These are phyloP conservation scores for Pionites leucogaster DNA, from an alignment of 2,113 vertebrate genomes.

Conservation along the genomic window DNA sequence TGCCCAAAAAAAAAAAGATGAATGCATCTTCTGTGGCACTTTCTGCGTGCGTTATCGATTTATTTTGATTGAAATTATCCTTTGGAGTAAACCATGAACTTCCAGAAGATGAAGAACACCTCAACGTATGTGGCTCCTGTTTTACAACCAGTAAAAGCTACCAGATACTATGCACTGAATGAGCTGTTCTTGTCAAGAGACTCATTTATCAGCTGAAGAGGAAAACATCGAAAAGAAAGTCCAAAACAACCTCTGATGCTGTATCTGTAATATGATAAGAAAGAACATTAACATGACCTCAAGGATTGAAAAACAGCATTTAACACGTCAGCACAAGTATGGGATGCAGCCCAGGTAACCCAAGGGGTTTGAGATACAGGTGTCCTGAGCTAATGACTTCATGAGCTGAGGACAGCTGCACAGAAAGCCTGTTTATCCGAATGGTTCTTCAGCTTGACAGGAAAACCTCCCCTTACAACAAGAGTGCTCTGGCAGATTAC, in stretches of 20 bases:
- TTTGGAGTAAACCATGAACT: neutral
- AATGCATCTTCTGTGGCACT: neutral
- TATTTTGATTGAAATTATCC: neutral
- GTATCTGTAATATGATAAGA: slow-evolving; percentile 18
- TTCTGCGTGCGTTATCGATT: neutral
- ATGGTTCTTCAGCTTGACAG: slow-evolving; percentile 28
- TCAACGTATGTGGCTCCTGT: neutral
- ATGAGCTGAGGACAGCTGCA: neutral
- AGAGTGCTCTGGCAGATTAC: slow-evolving; percentile 54
- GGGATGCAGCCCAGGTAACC: neutral
- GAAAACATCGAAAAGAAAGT: slow-evolving; percentile 20
- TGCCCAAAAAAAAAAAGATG: neutral
- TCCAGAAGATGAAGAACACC: neutral
- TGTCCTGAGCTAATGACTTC: neutral
- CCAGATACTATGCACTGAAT: neutral
- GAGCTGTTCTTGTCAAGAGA: neutral
- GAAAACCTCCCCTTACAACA: slow-evolving; percentile 39
- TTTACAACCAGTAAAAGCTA: neutral
- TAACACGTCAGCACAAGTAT: neutral
- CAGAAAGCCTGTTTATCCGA: slow-evolving; percentile 14
- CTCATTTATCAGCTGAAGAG: slow-evolving; percentile 4
- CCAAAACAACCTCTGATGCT: neutral
- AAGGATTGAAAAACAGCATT: neutral
- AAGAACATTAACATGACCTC: neutral
- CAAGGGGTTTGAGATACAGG: neutral